Conservation (phyloP, 2,888 invertebrate species). For the Orthosia gothica region DNA sequence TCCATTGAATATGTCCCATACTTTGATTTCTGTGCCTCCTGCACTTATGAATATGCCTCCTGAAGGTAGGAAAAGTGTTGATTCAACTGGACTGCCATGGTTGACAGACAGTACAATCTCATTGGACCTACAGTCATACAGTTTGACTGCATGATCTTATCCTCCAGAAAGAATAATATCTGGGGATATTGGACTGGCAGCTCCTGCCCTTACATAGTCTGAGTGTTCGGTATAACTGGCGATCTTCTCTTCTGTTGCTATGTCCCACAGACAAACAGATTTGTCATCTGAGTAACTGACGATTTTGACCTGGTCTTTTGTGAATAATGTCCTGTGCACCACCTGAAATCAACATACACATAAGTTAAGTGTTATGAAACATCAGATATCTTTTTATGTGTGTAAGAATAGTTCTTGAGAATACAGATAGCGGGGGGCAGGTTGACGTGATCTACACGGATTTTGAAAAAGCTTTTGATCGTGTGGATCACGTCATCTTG, state of each 20-base stretch:
- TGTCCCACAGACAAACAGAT: slow-evolving; percentile 97
- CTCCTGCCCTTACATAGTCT: slow-evolving; percentile 97
- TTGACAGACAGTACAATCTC: slow-evolving; percentile 94
- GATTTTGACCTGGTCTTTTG: slow-evolving; percentile 95
- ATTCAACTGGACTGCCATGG: slow-evolving; percentile 98
- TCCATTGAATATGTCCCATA: slow-evolving; percentile 98
- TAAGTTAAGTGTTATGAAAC: not conserved
- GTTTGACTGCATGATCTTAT: slow-evolving; percentile 96
- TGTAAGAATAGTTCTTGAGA: too few relatives aligned
- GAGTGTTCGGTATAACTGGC: slow-evolving; percentile 93
- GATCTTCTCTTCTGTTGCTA: slow-evolving; percentile 95
- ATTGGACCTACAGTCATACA: slow-evolving; percentile 96
- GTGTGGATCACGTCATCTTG: too few relatives aligned
- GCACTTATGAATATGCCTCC: slow-evolving; percentile 98
- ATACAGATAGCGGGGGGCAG: too few relatives aligned
- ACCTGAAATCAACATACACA: slow-evolving; percentile 79
- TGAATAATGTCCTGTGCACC: slow-evolving; percentile 96
- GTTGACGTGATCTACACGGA: too few relatives aligned
- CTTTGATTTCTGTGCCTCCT: slow-evolving; percentile 97
- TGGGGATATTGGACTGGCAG: slow-evolving; percentile 94
- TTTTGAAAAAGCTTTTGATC: too few relatives aligned
- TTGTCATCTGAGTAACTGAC: slow-evolving; percentile 98
- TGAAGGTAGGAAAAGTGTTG: slow-evolving; percentile 96
- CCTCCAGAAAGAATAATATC: slow-evolving; percentile 96
- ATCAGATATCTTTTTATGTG: not conserved